These are phyloP conservation scores for Triplophysa tibetana DNA, from an alignment of 2,113 vertebrate species.

Conservation along the genomic window DNA sequence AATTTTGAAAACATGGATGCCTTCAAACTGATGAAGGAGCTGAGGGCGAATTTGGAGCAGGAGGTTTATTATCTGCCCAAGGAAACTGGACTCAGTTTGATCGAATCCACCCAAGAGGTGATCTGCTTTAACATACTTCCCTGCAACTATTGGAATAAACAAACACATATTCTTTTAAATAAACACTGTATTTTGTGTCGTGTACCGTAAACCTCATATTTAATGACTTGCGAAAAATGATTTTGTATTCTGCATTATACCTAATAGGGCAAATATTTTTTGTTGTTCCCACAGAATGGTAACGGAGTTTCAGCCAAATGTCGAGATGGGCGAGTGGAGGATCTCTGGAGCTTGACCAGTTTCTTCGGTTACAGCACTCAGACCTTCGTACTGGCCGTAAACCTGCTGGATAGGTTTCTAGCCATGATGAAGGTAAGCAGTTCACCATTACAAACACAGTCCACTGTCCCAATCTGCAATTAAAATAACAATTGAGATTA, in stretches of 20 bases:
- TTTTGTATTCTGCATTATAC: no score
- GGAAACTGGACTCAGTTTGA: constrained; percentile 84
- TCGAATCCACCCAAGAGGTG: constrained; percentile 84
- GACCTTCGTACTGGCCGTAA: constrained; percentile 93
- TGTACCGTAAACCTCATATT: no score
- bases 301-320: constrained; percentile 84
- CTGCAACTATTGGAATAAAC: no score
- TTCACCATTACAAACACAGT: neutral
- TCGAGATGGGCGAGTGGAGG: constrained; percentile 91
- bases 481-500: neutral
- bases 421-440: constrained; percentile 90
- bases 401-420: constrained; percentile 95
- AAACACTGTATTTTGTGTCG: no score
- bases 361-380: constrained; percentile 94
- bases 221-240: no score
- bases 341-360: constrained; percentile 92
- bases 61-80: constrained; percentile 86
- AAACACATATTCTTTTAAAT: no score
- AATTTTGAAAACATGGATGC: constrained; percentile 75
- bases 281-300: constrained; percentile 71
- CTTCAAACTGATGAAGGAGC: constrained; percentile 86
- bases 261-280: no score
- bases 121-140: constrained; percentile 16
- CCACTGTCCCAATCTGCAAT: neutral
- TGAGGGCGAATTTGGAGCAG: constrained; percentile 84